Evolutionary conservation across 1,140 invertebrate genomes (phyloP).

Genomic region (Cotesia typhae): DNA sequence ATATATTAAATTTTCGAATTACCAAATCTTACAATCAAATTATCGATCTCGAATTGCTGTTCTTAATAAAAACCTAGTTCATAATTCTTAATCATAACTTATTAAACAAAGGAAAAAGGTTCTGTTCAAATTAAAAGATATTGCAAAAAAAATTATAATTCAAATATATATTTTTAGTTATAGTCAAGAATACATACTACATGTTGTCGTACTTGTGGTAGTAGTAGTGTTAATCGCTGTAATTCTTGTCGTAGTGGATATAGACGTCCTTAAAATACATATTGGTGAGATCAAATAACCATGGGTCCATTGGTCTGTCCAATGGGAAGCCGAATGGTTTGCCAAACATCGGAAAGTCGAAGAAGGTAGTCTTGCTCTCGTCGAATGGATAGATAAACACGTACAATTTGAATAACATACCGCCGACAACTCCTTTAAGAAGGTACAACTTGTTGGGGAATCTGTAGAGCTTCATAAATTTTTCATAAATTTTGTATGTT

Average conservation of each 20-base stretch:
- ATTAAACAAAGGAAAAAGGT: too few relatives aligned
- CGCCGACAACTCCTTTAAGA: slow-evolving; percentile 60
- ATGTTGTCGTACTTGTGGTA: slow-evolving; percentile 3
- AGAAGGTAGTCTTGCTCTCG: slow-evolving; percentile 45
- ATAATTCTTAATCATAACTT: too few relatives aligned
- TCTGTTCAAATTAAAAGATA: too few relatives aligned
- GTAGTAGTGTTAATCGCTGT: slow-evolving; percentile 32
- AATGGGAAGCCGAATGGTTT: slow-evolving; percentile 75
- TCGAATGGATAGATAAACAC: slow-evolving; percentile 59
- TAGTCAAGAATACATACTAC: too few relatives aligned
- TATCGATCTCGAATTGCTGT: too few relatives aligned
- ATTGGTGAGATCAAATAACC: slow-evolving; percentile 58
- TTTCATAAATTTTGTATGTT: too few relatives aligned
- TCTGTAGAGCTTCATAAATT: slow-evolving; percentile 42
- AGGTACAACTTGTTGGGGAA: slow-evolving; percentile 61
- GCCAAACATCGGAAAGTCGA: slow-evolving; percentile 52
- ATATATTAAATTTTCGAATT: too few relatives aligned
- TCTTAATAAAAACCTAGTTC: too few relatives aligned
- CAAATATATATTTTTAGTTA: too few relatives aligned
- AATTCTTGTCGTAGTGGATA: slow-evolving; percentile 51
- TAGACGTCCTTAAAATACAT: slow-evolving; percentile 59
- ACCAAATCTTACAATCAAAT: too few relatives aligned
- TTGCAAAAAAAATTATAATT: too few relatives aligned
- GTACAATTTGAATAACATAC: slow-evolving; percentile 63
- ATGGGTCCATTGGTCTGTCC: slow-evolving; percentile 65